phyloP scores from a whole-genome alignment of 1,140 invertebrate genomes.

The Caenorhabditis inopinata region DNA sequence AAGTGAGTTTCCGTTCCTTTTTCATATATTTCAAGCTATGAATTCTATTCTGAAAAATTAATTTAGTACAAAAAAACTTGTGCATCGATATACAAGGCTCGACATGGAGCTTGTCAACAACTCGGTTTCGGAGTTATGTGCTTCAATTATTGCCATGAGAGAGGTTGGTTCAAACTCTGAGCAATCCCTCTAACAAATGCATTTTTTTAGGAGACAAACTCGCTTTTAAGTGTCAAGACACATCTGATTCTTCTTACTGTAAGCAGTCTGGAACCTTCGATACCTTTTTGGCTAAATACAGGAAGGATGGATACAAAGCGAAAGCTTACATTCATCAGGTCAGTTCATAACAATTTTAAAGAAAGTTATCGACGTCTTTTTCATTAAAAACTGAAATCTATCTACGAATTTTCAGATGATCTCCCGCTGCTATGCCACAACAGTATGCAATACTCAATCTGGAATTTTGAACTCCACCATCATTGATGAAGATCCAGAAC shows the following conservation, averaged over 20 bases:
- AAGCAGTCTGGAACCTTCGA: constrained; percentile 51
- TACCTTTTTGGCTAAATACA: constrained; percentile 51
- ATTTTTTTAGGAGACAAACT: constrained; percentile 60
- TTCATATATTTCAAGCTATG: neutral
- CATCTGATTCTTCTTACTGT: constrained; percentile 59
- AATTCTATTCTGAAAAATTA: too few relatives aligned
- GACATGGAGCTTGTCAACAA: constrained; percentile 60
- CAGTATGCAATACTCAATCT: constrained; percentile 57
- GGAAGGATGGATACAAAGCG: constrained; percentile 62
- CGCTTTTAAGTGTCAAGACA: constrained; percentile 60
- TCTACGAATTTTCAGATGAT: constrained; percentile 56
- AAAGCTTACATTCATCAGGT: constrained; percentile 66
- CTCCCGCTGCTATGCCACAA: constrained; percentile 59
- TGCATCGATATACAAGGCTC: constrained; percentile 64
- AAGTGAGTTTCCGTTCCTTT: constrained; percentile 40
- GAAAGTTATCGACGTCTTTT: too few relatives aligned
- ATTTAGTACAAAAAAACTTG: constrained; percentile 65
- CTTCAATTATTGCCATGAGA: constrained; percentile 64
- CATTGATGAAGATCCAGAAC: constrained; percentile 35
- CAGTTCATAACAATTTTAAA: too few relatives aligned
- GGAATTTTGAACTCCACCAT: constrained; percentile 58
- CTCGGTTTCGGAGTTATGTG: constrained; percentile 65
- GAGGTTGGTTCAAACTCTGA: constrained; percentile 44
- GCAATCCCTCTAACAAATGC: neutral
- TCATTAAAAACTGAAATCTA: neutral